Evolutionary conservation across 1,140 invertebrate genomes (phyloP), one percentile per base, ranked within the genome.

Genomic region (Phymorhynchus buccinoides): DNA sequence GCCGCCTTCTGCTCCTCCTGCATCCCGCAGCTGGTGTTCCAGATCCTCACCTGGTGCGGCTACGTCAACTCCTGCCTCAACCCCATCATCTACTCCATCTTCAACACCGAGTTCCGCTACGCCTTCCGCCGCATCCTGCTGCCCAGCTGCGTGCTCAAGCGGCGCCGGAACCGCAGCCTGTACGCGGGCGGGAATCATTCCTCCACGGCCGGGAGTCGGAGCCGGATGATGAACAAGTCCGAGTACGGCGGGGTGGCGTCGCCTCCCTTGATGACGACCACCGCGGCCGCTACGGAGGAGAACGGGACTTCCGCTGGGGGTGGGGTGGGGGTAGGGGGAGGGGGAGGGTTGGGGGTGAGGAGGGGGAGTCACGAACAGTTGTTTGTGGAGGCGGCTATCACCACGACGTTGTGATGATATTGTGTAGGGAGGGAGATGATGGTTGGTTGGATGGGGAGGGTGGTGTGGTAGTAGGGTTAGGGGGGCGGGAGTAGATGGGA

Each of bases 41-140:
- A 97, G 22, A 96, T 99, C 41, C 97, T 99, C 56, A 99, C 98
- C 56, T 99, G 99, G 99, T 95, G 99, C 3, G 99, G 99, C 77
- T 99, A 99, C 97, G 97, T 99, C 90, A 99, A 99, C 94, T 99
- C 98, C 16, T 96, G 95, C 83, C 92, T 96, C 32, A 96, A 96
- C 91, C 96, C 96, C 3, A 94, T 96, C 83, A 96, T 96, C 84
- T 96, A 96, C 91, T 92, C 90, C 48, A 92, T 93, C 42, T 93
- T 93, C 81, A 92, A 92, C 87, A 87, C 87, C 42, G 92, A 93
- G 83, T 93, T 93, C 84, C 84, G 91, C 27, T 85, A 89, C 39
- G 90, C 92, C 62, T 92, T 93, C 78, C 97, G 97, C 93, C 95
- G 96, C 89, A 97, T 98, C 88, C 96, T 98, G 89, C 42, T 78